Evolutionary conservation across 2,888 invertebrate species (phyloP), one percentile per base, ranked within the genome.

Genomic region (Trichopria drosophilae): DNA sequence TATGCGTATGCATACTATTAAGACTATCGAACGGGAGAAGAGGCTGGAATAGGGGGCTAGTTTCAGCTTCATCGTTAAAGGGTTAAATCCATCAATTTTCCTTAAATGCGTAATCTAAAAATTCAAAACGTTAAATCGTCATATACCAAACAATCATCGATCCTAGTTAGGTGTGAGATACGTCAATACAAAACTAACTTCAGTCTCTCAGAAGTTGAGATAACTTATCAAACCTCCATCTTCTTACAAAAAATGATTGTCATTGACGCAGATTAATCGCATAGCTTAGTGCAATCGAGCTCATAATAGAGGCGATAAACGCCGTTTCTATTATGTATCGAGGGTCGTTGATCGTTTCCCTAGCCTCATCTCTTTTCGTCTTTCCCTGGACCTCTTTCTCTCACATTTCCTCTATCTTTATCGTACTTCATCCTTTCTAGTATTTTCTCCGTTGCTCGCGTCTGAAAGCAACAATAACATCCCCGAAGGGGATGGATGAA

Each of bases 251-350:
- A n/a, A n/a, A 42, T 34, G 60, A 57, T 57, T 65, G 64, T 66
- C 71, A 64, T 58, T 71, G 69, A 69, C 68, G 70, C 67, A 67
- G 63, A 65, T 65, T 72, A 73, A 73, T 71, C 72, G 69, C 65
- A 66, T 70, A 67, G 68, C 64, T 65, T 55, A 62, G 61, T 59
- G 66, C 69, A 67, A 71, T 73, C 69, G 70, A 68, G 67, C 65
- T 61, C 59, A 63, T 70, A 73, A 72, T 72, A 66, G 64, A 69
- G 66, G 64, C 69, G 70, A 72, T 71, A 70, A 73, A 72, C 68
- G 58, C 66, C 69, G 58, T 64, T 32, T 36, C 24, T 62, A 68
- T 68, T 68, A 65, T 65, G 65, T 68, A 68, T 67, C 64, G 63
- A 68, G 67, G 68, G 66, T 63, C 48, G 60, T 39, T 53, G 60